Base-by-base conservation (phyloP, 2,797 vertebrate genomes). In the Schizothorax lantsangensis region DNA sequence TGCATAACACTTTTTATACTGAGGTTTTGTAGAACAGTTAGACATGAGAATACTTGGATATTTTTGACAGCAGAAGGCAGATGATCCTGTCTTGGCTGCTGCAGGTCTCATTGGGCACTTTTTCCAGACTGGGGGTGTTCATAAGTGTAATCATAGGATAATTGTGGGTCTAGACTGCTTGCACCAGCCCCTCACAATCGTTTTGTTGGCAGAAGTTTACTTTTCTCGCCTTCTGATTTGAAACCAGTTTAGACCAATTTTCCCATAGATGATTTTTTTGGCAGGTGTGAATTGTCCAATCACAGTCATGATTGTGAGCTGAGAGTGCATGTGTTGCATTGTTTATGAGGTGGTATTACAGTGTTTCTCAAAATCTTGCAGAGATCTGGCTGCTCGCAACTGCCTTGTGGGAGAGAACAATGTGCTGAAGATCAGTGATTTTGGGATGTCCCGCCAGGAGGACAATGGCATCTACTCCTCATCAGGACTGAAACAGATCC, bases 391-490 rank as follows among this genome's bases (percentile, higher is more conserved):
- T 79, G 98, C 98, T 33, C 96, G 98, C 88, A 99, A 99, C 94
- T 99, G 98, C 91, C 95, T 99, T 88, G 98, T 99, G 15, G 96
- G 96, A 26, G 98, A 98, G 86, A 95, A 94, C 91, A 97, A 96
- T 74, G 87, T 97, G 82, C 92, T 99, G 92, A 99, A 99, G 96
- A 99, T 99, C 95, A 99, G 98, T 0, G 98, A 99, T 86, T 99
- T 99, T 91, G 98, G 98, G 89, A 99, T 99, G 98, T 98, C 97
- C 87, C 96, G 98, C 45, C 98, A 99, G 93, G 98, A 99, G 86
- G 98, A 99, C 2, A 98, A 98, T 30, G 98, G 98, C 0, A 96
- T 99, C 59, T 99, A 99, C 89, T 99, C 98, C 36, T 99, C 98
- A 0, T 99, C 98, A 59, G 98, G 98, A 82, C 94, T 99, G 84